Base-by-base conservation (phyloP, 2,113 vertebrate genomes). In the Bagarius yarrelli region DNA sequence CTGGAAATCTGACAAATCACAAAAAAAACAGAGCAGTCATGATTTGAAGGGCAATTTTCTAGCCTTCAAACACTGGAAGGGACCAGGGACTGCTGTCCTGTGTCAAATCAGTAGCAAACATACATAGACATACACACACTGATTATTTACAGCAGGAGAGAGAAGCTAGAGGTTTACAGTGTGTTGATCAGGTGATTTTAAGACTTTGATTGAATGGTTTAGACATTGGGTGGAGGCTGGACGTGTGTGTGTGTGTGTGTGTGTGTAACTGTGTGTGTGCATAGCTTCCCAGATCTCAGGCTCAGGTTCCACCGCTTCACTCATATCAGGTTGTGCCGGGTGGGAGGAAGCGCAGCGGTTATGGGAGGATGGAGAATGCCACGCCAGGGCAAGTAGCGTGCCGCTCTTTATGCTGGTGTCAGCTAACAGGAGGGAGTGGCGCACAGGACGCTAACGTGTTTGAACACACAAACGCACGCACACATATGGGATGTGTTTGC, bases 401-500 rank as follows among this genome's bases (percentile, higher is more conserved):
- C 72, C 25, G 36, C 66, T 69, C 59, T 77, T 83, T 81, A 69
- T 73, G 70, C 81, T 81, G 82, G 84, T 85, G 84, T 85, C 82
- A 70, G 81, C 82, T 85, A 85, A 78, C 84, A 83, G 79, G 78
- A 52, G 59, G 78, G 47, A 78, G 77, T 79, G 77, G 80, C 8
- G 11, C 56, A 75, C 63, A 56, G 80, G 80, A 82, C 80, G 73
- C 80, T 60, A 80, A 76, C 76, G 25, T 82, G 60, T 84, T 59
- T 47, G 30, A 79, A 71, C 66, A 78, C 52, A 75, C 55, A 81
- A 63, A 36, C 30, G 57, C 75, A 64, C 69, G 21, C 75, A 79
- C 70, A 80, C 85, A 34, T 76, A 85, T 86, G 67, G 44, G 71
- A 69, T 80, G 83, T 87, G 86, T 88, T 89, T 91, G 92, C 91